These are phyloP conservation scores for Philhelius pedissequus DNA, from an alignment of 2,888 invertebrate genomes.

Conservation along the genomic window DNA sequence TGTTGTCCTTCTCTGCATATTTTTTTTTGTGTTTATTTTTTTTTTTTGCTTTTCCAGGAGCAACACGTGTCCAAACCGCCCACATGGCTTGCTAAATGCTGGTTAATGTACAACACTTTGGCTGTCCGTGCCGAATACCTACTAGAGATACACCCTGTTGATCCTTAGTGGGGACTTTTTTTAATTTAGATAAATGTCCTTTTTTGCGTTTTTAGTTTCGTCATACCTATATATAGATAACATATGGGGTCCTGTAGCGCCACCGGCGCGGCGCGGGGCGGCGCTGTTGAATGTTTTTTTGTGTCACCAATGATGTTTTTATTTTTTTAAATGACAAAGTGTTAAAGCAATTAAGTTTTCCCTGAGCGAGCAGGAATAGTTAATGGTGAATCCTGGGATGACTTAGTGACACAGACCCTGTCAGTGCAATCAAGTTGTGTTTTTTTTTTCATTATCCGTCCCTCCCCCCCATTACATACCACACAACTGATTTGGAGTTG, in stretches of 20 bases:
- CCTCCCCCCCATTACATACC: conserved; percentile 6
- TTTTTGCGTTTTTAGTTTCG: conserved; percentile 60
- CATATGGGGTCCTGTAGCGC: neutral
- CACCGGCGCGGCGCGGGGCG: neutral
- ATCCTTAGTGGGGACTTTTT: conserved; percentile 37
- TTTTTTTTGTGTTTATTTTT: conserved; percentile 1
- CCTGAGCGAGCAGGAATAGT: conserved; percentile 28
- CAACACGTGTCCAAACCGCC: conserved; percentile 66
- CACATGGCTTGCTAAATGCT: conserved; percentile 63
- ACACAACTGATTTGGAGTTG: conserved; percentile 24
- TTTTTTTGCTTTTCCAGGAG: conserved; percentile 33
- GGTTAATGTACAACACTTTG: conserved; percentile 49
- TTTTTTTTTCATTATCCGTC: neutral
- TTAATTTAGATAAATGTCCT: conserved; percentile 35
- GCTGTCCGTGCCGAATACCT: neutral
- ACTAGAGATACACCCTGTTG: conserved; percentile 33
- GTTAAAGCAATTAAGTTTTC: conserved; percentile 66
- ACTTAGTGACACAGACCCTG: conserved; percentile 47
- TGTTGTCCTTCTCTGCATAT: conserved; percentile 39
- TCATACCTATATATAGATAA: neutral
- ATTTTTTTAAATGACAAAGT: conserved; percentile 64
- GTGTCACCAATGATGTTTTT: conserved; percentile 62
- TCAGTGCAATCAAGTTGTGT: conserved; percentile 57
- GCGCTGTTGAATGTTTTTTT: conserved; percentile 26
- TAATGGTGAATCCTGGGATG: conserved; percentile 54